Evolutionary conservation across 1,140 invertebrate species (phyloP).

Genomic region (Ceratina australensis): DNA sequence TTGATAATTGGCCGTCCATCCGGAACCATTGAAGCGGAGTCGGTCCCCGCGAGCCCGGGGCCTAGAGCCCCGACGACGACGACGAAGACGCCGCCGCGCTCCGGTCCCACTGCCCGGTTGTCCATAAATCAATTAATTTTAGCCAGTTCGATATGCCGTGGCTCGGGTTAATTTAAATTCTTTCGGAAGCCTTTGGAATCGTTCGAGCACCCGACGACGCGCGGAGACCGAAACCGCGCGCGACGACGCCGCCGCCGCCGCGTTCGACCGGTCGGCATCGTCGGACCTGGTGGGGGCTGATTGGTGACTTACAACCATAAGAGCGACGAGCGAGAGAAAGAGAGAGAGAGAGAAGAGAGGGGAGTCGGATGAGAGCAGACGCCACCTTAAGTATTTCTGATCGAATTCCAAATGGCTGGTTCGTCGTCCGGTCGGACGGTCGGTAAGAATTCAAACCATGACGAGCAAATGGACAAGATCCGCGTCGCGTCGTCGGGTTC

Average conservation of each 20-base stretch:
- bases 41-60: not conserved
- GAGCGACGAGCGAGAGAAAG: conserved; percentile 35
- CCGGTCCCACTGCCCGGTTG: no score
- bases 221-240: conserved; percentile 42
- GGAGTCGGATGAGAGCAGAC: conserved; percentile 61
- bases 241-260: conserved; percentile 40
- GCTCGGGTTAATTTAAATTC: conserved; percentile 77
- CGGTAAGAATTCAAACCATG: conserved; percentile 72
- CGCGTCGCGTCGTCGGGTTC: not conserved
- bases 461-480: conserved; percentile 63
- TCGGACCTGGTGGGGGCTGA: conserved; percentile 43
- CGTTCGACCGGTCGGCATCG: conserved; percentile 25
- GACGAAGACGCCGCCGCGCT: no score
- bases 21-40: conserved; percentile 18
- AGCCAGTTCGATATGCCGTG: conserved; percentile 75
- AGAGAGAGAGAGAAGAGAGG: conserved; percentile 36
- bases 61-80: conserved; percentile 13
- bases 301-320: conserved; percentile 54
- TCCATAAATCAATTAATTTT: conserved; percentile 79
- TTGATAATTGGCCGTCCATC: conserved; percentile 44
- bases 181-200: conserved; percentile 72
- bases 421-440: conserved; percentile 66
- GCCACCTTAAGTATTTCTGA: conserved; percentile 78
- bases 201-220: conserved; percentile 48
- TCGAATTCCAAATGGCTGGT: conserved; percentile 75